These are phyloP conservation scores for Brachionus calyciflorus DNA, from an alignment of 1,140 invertebrate species.

Conservation along the genomic window DNA sequence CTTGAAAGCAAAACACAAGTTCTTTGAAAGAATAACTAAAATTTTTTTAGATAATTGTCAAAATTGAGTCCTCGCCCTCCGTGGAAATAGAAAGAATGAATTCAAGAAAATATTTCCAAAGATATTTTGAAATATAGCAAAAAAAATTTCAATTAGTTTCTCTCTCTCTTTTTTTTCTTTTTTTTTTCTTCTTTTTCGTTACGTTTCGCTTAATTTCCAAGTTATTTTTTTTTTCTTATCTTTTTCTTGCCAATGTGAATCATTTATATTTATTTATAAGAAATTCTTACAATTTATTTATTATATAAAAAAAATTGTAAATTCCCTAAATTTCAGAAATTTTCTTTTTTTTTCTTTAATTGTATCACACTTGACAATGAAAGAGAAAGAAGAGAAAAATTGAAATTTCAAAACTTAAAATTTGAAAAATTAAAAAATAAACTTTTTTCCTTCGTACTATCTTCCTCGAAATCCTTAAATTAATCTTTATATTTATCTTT, in stretches of 20 bases:
- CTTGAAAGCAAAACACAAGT: constrained; percentile 33
- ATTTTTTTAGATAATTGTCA: constrained; percentile 43
- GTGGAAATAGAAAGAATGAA: constrained; percentile 30
- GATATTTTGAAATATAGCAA: background rate
- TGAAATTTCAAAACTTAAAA: background rate
- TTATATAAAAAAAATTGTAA: background rate
- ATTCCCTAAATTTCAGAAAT: constrained; percentile 11
- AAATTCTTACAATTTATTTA: constrained; percentile 38
- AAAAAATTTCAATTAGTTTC: constrained; percentile 22
- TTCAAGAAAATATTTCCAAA: constrained; percentile 20
- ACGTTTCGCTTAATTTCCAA: constrained; percentile 41
- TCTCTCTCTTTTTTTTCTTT: no score
- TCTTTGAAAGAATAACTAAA: constrained; percentile 32
- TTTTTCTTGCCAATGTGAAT: background rate
- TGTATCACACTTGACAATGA: no score
- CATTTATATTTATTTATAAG: constrained; percentile 4
- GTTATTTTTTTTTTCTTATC: background rate
- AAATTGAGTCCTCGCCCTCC: constrained; percentile 7
- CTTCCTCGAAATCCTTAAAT: constrained; percentile 21
- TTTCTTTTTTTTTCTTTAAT: no score
- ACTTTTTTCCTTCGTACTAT: no score
- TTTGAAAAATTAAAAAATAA: constrained; percentile 4
- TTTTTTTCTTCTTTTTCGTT: background rate
- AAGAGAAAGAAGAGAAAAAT: background rate
- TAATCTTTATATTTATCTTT: constrained; percentile 12